Evolutionary conservation across 2,888 invertebrate species (phyloP).

Genomic region (Odontothrips loti): DNA sequence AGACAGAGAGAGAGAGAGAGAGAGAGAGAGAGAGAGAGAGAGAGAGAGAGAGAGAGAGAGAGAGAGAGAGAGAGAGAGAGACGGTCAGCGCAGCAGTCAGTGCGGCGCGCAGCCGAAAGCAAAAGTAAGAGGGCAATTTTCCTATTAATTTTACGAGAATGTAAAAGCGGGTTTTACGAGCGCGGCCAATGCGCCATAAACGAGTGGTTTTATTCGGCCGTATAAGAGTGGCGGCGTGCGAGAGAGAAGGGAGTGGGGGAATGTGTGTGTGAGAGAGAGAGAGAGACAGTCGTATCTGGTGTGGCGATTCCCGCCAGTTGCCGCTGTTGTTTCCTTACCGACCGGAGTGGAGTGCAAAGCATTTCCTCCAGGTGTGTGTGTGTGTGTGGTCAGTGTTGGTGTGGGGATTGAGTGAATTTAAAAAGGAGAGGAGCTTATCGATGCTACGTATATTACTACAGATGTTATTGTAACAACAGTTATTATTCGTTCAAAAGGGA

Average conservation of each 20-base stretch:
- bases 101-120: background rate
- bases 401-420: no score
- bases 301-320: no score
- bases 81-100: no score
- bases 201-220: constrained; percentile 36
- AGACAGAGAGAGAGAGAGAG: background rate
- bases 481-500: no score
- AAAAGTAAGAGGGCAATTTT: constrained; percentile 37
- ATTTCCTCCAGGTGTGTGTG: no score
- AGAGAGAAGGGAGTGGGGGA: background rate
- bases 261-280: background rate
- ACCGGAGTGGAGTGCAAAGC: no score
- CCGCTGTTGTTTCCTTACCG: no score
- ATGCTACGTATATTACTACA: no score
- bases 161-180: constrained; percentile 38
- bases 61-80: no score
- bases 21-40: constrained; percentile 30
- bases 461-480: no score
- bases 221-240: constrained; percentile 30
- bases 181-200: constrained; percentile 34
- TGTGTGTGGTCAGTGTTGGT: no score
- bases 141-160: constrained; percentile 40
- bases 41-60: constrained; percentile 23
- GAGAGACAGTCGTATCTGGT: background rate
- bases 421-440: no score